Conservation (phyloP, 2,888 invertebrate species). For the Sericinus montela region DNA sequence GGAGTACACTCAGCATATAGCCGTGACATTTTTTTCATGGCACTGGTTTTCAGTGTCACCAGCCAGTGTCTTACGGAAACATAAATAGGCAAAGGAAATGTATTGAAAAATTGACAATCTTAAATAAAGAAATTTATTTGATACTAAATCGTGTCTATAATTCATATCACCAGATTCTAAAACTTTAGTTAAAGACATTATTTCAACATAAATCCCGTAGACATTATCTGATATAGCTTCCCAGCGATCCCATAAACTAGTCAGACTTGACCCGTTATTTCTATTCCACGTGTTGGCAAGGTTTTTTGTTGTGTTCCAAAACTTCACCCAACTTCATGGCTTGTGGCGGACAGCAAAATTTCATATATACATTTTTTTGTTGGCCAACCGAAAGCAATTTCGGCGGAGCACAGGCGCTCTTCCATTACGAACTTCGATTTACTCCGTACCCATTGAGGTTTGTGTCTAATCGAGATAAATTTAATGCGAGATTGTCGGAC, state of each 20-base stretch:
- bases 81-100: too few species aligned
- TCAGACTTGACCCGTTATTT: constrained; percentile 4
- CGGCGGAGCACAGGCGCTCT: constrained; percentile 18
- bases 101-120: background rate
- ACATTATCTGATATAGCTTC: constrained; percentile 18
- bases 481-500: background rate
- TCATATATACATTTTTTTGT: constrained; percentile 46
- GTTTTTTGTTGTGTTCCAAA: constrained; percentile 18
- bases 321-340: constrained; percentile 26
- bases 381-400: constrained; percentile 36
- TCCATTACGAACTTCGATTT: constrained; percentile 13
- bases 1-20: too few species aligned
- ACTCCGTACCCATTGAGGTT: constrained; percentile 1
- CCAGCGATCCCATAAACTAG: constrained; percentile 14
- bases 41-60: too few species aligned
- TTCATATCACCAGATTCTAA: constrained; percentile 12
- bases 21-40: too few species aligned
- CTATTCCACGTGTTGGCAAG: constrained; percentile 12
- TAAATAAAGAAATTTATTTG: constrained; percentile 2
- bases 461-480: background rate
- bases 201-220: constrained; percentile 15
- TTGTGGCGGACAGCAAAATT: constrained; percentile 34
- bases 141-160: constrained; percentile 11
- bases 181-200: constrained; percentile 14
- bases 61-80: too few species aligned